Evolutionary conservation across 1,140 invertebrate species (phyloP), one percentile per base, ranked within the genome.

Genomic region (Bilobella aurantiaca): DNA sequence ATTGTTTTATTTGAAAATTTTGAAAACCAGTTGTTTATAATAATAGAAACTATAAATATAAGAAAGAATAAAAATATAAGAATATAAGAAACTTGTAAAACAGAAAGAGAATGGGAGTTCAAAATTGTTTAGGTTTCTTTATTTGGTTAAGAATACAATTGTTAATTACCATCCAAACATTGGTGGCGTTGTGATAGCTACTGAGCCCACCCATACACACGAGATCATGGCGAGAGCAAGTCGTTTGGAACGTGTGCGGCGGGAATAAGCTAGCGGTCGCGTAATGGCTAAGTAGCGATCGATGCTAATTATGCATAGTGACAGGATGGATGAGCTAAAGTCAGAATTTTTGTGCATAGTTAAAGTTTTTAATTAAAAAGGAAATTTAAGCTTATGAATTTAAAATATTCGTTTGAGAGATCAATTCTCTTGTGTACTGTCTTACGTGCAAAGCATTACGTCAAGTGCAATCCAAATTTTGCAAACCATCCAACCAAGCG

Each of bases 391-490:
- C n/a, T n/a, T n/a, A n/a, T n/a, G n/a, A n/a, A n/a, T n/a, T n/a
- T n/a, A n/a, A n/a, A n/a, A n/a, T n/a, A n/a, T n/a, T n/a, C n/a
- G n/a, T n/a, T n/a, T n/a, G n/a, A n/a, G n/a, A n/a, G n/a, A n/a
- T n/a, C n/a, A n/a, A n/a, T 42, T 42, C 34, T 28, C 23, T 28
- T 29, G 8, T 23, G 8, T 59, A 5, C 3, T 29, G 28, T 30
- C 62, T 27, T 34, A 63, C 1, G 94, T 97, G 76, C 93, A 96
- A 0, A 93, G 85, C 2, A 96, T 82, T 47, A 97, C 89, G 75
- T 98, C 94, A 74, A 93, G 81, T 0, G 91, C 94, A 49, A 96
- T 86, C 93, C 92, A 96, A 62, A 93, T 71, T 56, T 83, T 78
- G 71, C 82, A 83, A 2, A 67, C 14, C 5, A 70, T 23, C 23